These are phyloP conservation scores for Gonioctena quinquepunctata DNA, from an alignment of 1,140 invertebrate species.

Conservation along the genomic window DNA sequence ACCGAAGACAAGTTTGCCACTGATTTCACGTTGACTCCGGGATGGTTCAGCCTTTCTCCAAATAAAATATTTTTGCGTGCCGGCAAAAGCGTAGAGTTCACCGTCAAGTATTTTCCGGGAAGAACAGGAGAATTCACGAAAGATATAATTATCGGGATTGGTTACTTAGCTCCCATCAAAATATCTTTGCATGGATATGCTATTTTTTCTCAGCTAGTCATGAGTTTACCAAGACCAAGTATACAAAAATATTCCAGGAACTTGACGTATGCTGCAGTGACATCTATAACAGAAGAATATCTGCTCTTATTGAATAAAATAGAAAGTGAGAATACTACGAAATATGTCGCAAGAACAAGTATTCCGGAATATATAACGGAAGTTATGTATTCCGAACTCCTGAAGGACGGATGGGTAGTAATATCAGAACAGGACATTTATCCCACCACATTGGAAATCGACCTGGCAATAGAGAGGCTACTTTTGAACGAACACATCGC, in stretches of 20 bases:
- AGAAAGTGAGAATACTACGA: background rate
- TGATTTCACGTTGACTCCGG: constrained; percentile 13
- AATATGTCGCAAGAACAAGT: background rate
- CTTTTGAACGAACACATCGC: constrained; percentile 44
- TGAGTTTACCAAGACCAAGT: constrained; percentile 40
- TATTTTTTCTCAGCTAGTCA: constrained; percentile 54
- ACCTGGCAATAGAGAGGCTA: constrained; percentile 56
- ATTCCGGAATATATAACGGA: background rate
- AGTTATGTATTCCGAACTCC: background rate
- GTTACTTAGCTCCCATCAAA: constrained; percentile 43
- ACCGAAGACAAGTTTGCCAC: background rate
- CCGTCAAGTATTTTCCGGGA: constrained; percentile 45
- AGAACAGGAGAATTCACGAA: constrained; percentile 43
- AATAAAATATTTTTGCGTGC: constrained; percentile 37
- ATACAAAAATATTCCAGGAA: constrained; percentile 33
- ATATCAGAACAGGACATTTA: constrained; percentile 31
- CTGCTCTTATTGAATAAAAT: background rate
- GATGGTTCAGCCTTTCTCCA: constrained; percentile 45
- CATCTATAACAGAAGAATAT: constrained; percentile 37
- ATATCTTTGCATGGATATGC: constrained; percentile 52
- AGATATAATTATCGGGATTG: constrained; percentile 44
- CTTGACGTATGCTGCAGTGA: constrained; percentile 45
- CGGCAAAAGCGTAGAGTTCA: constrained; percentile 36
- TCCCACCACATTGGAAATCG: constrained; percentile 51
- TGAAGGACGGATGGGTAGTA: constrained; percentile 18